Conservation (phyloP, 2,888 invertebrate genomes). For the Orthosia gracilis region DNA sequence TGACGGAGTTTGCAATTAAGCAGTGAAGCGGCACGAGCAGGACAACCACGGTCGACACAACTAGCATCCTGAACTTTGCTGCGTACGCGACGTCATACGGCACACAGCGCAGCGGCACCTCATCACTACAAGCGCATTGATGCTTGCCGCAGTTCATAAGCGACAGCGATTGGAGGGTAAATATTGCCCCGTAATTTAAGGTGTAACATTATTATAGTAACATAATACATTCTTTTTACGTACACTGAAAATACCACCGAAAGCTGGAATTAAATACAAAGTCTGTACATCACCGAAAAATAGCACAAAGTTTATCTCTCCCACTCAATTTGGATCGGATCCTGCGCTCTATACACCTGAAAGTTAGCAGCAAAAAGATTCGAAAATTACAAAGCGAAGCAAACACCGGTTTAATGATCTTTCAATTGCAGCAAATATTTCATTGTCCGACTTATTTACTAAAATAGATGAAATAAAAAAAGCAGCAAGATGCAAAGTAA, state of each 20-base stretch:
- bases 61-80: too few species aligned
- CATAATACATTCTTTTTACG: background rate
- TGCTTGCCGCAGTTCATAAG: too few species aligned
- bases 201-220: too few species aligned
- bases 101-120: too few species aligned
- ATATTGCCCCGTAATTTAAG: background rate
- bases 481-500: slow-evolving; percentile 22
- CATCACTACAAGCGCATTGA: too few species aligned
- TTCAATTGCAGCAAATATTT: too few species aligned
- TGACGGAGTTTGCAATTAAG: too few species aligned
- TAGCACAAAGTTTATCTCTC: slow-evolving; percentile 1
- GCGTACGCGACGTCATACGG: too few species aligned
- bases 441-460: slow-evolving; percentile 9
- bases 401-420: slow-evolving; percentile 1
- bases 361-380: background rate
- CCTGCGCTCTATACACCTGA: slow-evolving; percentile 8
- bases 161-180: too few species aligned
- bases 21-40: too few species aligned
- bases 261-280: background rate
- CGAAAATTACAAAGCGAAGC: background rate
- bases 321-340: slow-evolving; percentile 19
- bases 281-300: slow-evolving; percentile 16
- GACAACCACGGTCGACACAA: too few species aligned
- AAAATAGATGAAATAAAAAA: slow-evolving; percentile 21
- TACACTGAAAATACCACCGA: background rate